These are phyloP conservation scores for Pao palembangensis DNA, from an alignment of 2,113 vertebrate genomes.

Conservation along the genomic window DNA sequence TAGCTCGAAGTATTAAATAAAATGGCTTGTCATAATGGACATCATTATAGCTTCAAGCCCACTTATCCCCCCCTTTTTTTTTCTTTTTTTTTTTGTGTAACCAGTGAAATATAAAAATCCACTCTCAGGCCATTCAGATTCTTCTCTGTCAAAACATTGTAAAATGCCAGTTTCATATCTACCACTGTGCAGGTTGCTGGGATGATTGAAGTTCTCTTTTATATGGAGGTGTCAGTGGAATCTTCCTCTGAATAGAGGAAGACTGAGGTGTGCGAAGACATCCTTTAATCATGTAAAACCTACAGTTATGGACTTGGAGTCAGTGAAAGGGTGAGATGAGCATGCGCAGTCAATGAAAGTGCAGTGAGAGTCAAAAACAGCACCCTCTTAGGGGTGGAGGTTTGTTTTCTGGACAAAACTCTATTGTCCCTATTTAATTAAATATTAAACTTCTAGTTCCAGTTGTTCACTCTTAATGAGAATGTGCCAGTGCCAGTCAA, in stretches of 20 bases:
- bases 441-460: too few species aligned
- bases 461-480: too few species aligned
- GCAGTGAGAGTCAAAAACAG: conserved; percentile 10
- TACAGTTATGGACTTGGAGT: background rate
- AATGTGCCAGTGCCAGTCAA: too few species aligned
- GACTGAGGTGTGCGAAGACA: conserved; percentile 17
- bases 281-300: conserved; percentile 14
- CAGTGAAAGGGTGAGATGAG: conserved; percentile 14
- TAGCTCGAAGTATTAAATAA: background rate
- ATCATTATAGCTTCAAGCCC: background rate
- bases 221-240: conserved; percentile 31
- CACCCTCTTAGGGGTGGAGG: conserved; percentile 12
- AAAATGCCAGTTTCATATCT: conserved; percentile 34
- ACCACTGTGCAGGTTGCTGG: conserved; percentile 40
- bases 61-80: background rate
- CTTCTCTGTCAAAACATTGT: conserved; percentile 19
- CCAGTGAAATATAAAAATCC: conserved; percentile 5
- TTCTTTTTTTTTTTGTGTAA: background rate
- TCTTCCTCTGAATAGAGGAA: conserved; percentile 36
- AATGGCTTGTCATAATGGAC: background rate
- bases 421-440: too few species aligned
- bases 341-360: background rate
- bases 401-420: too few species aligned
- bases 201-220: conserved; percentile 47
- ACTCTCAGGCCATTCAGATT: background rate